Percentiles rank a stretch among this genome's conserved stretches.
These are phyloP conservation scores for Pyrgus malvae DNA, from an alignment of 2,888 invertebrate genomes.

Conservation along the genomic window DNA sequence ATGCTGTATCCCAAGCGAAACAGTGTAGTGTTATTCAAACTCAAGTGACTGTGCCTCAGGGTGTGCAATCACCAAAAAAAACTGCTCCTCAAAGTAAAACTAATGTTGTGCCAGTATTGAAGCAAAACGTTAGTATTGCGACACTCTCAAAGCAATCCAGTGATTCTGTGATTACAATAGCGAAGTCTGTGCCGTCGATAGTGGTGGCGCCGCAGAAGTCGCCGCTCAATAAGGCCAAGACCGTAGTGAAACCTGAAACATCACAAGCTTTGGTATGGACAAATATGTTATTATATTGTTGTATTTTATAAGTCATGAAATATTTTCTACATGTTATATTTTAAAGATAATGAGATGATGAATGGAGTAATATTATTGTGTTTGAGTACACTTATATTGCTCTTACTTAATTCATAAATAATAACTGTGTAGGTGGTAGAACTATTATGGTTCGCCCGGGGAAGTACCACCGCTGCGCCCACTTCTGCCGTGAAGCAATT, in stretches of 20 bases:
- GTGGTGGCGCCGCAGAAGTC: conserved; percentile 57
- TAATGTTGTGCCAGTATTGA: conserved; percentile 32
- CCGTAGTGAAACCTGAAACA: conserved; percentile 55
- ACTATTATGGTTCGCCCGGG: no score
- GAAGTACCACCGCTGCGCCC: no score
- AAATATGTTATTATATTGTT: background rate
- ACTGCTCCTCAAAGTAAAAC: conserved; percentile 25
- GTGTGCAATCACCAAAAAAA: conserved; percentile 49
- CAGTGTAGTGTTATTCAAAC: conserved; percentile 30
- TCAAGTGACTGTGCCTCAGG: conserved; percentile 34
- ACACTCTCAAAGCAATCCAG: conserved; percentile 32
- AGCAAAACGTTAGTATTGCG: conserved; percentile 33
- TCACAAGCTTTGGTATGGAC: conserved; percentile 44
- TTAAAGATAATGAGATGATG: no score
- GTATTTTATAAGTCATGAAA: no score
- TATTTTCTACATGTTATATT: no score
- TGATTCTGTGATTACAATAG: conserved; percentile 34
- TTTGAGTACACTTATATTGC: no score
- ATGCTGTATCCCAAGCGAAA: conserved; percentile 24
- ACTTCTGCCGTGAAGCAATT: no score
- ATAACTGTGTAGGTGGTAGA: no score
- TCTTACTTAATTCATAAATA: no score
- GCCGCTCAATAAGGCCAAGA: conserved; percentile 62
- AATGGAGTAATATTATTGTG: no score
- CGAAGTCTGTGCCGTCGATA: conserved; percentile 53